Base-by-base conservation (phyloP, 2,797 vertebrate species). In the Melanotaenia pygmaea region DNA sequence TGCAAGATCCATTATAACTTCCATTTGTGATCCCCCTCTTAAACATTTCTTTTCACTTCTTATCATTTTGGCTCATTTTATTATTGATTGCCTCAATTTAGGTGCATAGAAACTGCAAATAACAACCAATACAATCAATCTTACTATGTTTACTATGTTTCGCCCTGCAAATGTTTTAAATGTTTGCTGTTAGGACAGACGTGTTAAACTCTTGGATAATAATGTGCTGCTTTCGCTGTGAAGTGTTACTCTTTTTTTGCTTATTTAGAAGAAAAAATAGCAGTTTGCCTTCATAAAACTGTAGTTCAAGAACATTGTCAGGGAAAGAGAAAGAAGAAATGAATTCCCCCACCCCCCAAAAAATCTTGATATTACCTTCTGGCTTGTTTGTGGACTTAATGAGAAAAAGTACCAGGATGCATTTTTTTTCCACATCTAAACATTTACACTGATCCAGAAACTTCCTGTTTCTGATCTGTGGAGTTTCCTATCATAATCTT, bases 401-500 rank as follows among this genome's bases (percentile, higher is more conserved):
- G 9, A 18, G 6, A 53, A 20, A 18, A 35, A 45, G 24, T 18
- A 13, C 56, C 13, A 4, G 4, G 50, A 26, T 57, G 16, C 34
- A 71, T 34, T 58, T 30, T 30, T 58, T 62, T 32, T 35, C 37
- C 35, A 43, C 47, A n/a, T 62, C 30, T 20, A 13, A 54, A 35
- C 24, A 28, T 61, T 32, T 50, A 63, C 34, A 22, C 26, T 13
- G 45, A 34, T 45, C 43, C 10, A 0, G 37, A 38, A 16, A 34
- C 50, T 47, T 26, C 22, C 53, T 20, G 26, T 2, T 76, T 67
- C 59, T 54, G 30, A 72, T 69, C 50, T 32, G 20, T 22, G 57
- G 24, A 24, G 37, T 54, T 62, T 67, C 22, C 34, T 3, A 1
- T 12, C 16, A 16, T 43, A 64, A 77, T 64, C 47, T 50, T 24